Percentiles rank a stretch among this genome's conserved stretches.
These are phyloP conservation scores for Lissocephala sabroskyi DNA, from an alignment of 2,888 invertebrate genomes.

Conservation along the genomic window DNA sequence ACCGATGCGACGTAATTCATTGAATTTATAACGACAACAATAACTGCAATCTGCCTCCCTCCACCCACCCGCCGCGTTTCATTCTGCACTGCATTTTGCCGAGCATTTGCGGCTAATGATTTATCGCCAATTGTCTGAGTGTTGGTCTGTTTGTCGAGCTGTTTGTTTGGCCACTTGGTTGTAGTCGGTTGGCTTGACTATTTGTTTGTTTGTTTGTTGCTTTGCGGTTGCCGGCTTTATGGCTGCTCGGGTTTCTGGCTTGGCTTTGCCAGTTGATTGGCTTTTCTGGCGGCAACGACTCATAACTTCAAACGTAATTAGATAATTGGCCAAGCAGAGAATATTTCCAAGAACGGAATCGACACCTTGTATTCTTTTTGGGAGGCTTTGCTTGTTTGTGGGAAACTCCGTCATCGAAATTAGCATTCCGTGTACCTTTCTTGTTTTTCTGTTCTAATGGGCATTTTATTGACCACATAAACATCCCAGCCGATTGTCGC, in stretches of 20 bases:
- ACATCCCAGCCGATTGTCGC: too few relatives aligned
- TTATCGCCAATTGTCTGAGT: slow-evolving; percentile 51
- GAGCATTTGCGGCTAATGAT: slow-evolving; percentile 26
- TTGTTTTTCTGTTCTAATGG: too few relatives aligned
- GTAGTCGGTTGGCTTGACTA: slow-evolving; percentile 13
- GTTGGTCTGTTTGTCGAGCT: slow-evolving; percentile 17
- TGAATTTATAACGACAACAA: too few relatives aligned
- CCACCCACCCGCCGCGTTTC: too few relatives aligned
- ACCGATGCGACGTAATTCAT: slow-evolving; percentile 56
- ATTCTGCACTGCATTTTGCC: not conserved
- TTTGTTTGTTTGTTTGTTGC: slow-evolving; percentile 19
- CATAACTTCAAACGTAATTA: slow-evolving; percentile 22
- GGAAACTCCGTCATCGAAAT: too few relatives aligned
- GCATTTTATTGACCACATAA: too few relatives aligned
- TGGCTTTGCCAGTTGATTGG: slow-evolving; percentile 26
- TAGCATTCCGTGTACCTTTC: too few relatives aligned
- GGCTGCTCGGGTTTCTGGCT: not conserved
- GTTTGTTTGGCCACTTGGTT: too few relatives aligned
- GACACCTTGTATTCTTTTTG: too few relatives aligned
- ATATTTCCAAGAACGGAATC: too few relatives aligned
- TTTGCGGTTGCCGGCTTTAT: slow-evolving; percentile 15
- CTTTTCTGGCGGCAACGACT: slow-evolving; percentile 22
- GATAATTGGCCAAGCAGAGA: too few relatives aligned
- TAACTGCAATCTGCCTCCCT: slow-evolving; percentile 29
- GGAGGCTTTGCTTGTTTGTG: too few relatives aligned